Evolutionary conservation across 2,797 vertebrate genomes (phyloP).

Genomic region (Rhinophrynus dorsalis): DNA sequence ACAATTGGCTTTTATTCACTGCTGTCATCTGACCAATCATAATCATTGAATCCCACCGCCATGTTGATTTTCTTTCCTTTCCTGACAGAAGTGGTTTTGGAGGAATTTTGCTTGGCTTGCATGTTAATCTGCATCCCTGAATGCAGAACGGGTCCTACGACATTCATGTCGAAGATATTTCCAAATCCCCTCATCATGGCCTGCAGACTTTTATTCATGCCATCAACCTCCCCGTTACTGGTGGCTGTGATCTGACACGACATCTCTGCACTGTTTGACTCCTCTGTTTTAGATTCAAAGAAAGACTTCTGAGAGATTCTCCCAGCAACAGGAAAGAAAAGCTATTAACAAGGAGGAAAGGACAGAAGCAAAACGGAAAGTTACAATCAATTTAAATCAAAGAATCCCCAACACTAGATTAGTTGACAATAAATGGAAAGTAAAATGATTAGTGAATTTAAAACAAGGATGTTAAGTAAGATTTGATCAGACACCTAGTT

Average conservation of each 20-base stretch:
- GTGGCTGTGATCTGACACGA: constrained; percentile 88
- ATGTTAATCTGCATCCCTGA: constrained; percentile 97
- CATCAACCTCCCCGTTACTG: constrained; percentile 85
- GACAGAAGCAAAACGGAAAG: constrained; percentile 72
- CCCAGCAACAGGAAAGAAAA: constrained; percentile 86
- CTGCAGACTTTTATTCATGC: constrained; percentile 82
- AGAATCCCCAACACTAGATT: constrained; percentile 71
- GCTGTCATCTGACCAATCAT: constrained; percentile 85
- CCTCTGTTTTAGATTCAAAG: constrained; percentile 91
- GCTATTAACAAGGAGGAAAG: constrained; percentile 79
- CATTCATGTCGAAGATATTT: constrained; percentile 85
- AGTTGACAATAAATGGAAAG: constrained; percentile 65
- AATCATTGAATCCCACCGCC: constrained; percentile 89
- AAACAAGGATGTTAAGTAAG: constrained; percentile 53
- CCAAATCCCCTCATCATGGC: constrained; percentile 88
- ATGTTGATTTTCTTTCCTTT: constrained; percentile 94
- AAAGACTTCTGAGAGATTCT: constrained; percentile 88
- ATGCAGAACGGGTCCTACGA: constrained; percentile 80
- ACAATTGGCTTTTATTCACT: constrained; percentile 68
- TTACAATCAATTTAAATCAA: constrained; percentile 74
- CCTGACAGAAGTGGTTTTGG: constrained; percentile 92
- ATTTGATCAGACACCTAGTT: constrained; percentile 49
- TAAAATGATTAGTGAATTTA: constrained; percentile 66
- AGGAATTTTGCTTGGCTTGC: constrained; percentile 96
- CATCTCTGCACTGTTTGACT: constrained; percentile 90